Conservation (phyloP, 2,797 vertebrate genomes). For the Amblyraja radiata region DNA sequence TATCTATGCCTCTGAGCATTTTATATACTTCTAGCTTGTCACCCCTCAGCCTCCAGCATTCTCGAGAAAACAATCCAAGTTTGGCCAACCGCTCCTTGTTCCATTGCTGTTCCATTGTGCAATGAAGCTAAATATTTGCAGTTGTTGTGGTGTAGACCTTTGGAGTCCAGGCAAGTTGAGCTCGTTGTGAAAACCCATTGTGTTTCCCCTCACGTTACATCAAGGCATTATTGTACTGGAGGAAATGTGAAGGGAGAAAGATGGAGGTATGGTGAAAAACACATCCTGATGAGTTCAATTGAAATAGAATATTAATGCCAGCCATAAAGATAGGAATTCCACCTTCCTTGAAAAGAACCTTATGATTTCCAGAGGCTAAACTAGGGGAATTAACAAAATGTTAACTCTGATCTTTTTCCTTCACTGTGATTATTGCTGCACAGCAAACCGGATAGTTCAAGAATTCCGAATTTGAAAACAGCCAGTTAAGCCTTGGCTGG, state of each 20-base stretch:
- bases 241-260: background rate
- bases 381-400: background rate
- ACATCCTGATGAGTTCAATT: background rate
- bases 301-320: too few species aligned
- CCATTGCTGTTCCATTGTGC: too few species aligned
- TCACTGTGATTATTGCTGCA: background rate
- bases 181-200: background rate
- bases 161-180: background rate
- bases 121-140: background rate
- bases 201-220: background rate
- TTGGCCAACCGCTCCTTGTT: too few species aligned
- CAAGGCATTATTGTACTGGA: background rate
- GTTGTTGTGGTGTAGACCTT: background rate
- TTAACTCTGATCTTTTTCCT: background rate
- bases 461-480: background rate
- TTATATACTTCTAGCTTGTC: too few species aligned
- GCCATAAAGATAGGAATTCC: background rate
- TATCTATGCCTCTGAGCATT: too few species aligned
- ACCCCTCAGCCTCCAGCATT: too few species aligned
- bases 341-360: background rate
- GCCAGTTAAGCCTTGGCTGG: background rate
- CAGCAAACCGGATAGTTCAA: background rate
- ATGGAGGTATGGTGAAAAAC: background rate
- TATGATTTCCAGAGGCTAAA: background rate
- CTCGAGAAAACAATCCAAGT: too few species aligned